Percentiles rank a stretch among this genome's conserved stretches.
Evolutionary conservation across 2,888 invertebrate genomes (phyloP).

Genomic region (Epirrita christyi): DNA sequence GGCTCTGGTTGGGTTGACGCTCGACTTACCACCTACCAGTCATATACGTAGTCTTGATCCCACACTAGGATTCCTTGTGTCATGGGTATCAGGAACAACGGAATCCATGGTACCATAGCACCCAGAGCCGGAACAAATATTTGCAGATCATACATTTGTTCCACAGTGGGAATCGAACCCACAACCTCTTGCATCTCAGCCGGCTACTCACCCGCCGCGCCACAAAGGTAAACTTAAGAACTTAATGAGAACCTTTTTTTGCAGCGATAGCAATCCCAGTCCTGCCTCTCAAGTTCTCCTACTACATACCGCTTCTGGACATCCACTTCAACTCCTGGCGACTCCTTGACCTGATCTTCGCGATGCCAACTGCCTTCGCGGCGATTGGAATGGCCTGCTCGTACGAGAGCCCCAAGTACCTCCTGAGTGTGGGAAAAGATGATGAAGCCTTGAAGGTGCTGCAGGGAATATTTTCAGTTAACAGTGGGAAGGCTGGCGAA

Average conservation of each 20-base stretch:
- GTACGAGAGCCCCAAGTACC: conserved; percentile 92
- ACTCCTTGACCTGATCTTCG: conserved; percentile 86
- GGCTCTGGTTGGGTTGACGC: too few species aligned
- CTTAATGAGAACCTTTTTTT: conserved; percentile 30
- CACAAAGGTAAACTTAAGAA: too few species aligned
- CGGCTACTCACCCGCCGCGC: too few species aligned
- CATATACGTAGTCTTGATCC: too few species aligned
- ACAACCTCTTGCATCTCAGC: too few species aligned
- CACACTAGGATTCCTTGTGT: too few species aligned
- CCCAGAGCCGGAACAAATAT: too few species aligned
- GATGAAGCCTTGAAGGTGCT: conserved; percentile 82
- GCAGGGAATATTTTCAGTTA: conserved; percentile 59
- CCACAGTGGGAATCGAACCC: too few species aligned
- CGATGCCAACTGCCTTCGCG: conserved; percentile 85
- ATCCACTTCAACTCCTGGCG: conserved; percentile 90
- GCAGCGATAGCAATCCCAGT: conserved; percentile 87
- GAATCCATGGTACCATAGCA: too few species aligned
- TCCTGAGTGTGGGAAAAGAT: conserved; percentile 83
- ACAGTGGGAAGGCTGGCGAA: conserved; percentile 57
- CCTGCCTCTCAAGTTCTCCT: conserved; percentile 83
- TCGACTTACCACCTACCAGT: too few species aligned
- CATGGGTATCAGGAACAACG: too few species aligned
- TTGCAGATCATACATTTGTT: too few species aligned
- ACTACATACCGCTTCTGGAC: conserved; percentile 68
- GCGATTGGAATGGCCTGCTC: conserved; percentile 80